Evolutionary conservation across 2,113 vertebrate species (phyloP), one percentile per base, ranked within the genome.

Genomic region (Antennarius striatus): DNA sequence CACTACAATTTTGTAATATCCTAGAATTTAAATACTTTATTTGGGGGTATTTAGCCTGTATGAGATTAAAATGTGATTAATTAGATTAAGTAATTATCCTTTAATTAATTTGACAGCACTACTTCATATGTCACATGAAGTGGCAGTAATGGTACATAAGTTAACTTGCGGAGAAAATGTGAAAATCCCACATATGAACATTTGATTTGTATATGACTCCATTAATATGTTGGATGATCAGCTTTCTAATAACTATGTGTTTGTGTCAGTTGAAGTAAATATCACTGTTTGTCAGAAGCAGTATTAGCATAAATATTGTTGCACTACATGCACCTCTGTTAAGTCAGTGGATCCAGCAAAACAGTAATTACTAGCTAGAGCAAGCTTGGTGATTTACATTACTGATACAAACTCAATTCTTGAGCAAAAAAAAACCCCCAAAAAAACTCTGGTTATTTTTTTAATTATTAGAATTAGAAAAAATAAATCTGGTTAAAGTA

Each of bases 81-180:
- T n/a, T n/a, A n/a, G n/a, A n/a, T n/a, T n/a, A n/a, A n/a, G n/a
- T n/a, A n/a, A n/a, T n/a, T n/a, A n/a, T n/a, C n/a, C n/a, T n/a
- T n/a, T n/a, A n/a, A n/a, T n/a, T n/a, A n/a, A n/a, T n/a, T n/a
- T n/a, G n/a, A n/a, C n/a, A n/a, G n/a, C n/a, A n/a, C n/a, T n/a
- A n/a, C n/a, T n/a, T n/a, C n/a, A n/a, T n/a, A 73, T 58, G 68
- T 63, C 51, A 50, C 50, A 42, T 32, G 6, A 72, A 65, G 22
- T 32, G 42, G 67, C 62, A 57, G 51, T 66, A 68, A 83, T 60
- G 30, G 53, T 32, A 59, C 57, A 56, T 49, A 58, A 79, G 36
- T 75, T 10, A 77, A 52, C 54, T 47, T 48, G 11, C 30, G 55
- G 59, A 54, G 53, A 66, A 56, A 72, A 71, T 56, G 12, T 28